Conservation (phyloP, 2,797 vertebrate species). For the Siniperca scherzeri region DNA sequence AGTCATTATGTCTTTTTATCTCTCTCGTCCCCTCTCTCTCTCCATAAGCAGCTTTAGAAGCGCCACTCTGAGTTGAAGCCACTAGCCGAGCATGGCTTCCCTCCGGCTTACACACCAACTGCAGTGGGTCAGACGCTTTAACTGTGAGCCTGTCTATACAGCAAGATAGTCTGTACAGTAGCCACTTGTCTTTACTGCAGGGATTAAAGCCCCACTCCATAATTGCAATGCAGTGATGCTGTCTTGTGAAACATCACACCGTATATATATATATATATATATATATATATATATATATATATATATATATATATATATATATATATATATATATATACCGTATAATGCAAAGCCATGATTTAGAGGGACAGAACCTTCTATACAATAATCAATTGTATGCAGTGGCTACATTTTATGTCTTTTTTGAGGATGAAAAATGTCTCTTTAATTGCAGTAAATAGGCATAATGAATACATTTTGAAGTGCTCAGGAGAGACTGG, state of each 20-base stretch:
- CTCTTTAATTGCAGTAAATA: background rate
- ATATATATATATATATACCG: no score
- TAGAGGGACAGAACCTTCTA: background rate
- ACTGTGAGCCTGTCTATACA: constrained; percentile 24
- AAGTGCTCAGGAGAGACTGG: background rate
- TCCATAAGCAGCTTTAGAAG: constrained; percentile 60
- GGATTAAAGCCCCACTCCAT: constrained; percentile 24
- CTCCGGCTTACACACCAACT: constrained; percentile 53
- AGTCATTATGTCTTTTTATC: constrained; percentile 51
- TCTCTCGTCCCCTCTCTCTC: constrained; percentile 22
- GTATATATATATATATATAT: no score
- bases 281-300: no score
- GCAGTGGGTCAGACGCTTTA: constrained; percentile 51
- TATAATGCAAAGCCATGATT: background rate
- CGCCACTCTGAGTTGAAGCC: constrained; percentile 38
- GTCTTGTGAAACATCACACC: constrained; percentile 49
- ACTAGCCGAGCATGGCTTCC: constrained; percentile 48
- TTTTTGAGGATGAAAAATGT: background rate
- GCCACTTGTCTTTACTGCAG: constrained; percentile 28
- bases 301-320: no score
- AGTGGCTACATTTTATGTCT: background rate
- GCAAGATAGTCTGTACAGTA: constrained; percentile 20
- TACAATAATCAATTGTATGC: no score
- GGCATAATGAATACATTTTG: background rate
- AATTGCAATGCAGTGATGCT: constrained; percentile 45